phyloP scores from a whole-genome alignment of 1,140 invertebrate genomes.

The Colletes latitarsis region DNA sequence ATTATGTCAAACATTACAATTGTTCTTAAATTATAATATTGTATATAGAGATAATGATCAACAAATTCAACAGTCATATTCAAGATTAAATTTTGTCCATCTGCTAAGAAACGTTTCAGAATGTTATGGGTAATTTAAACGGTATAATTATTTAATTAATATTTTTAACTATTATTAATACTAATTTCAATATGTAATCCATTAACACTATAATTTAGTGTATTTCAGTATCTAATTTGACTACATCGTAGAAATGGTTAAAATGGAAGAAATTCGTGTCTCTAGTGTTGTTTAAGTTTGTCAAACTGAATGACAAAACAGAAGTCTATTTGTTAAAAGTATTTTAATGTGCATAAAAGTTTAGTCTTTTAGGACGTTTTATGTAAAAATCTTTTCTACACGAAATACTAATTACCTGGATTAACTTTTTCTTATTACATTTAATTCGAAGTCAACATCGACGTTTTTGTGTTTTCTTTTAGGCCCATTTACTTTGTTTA shows the following conservation, averaged over 20 bases:
- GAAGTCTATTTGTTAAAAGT: constrained; percentile 55
- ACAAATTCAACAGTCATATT: constrained; percentile 37
- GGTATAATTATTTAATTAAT: background rate
- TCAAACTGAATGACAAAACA: constrained; percentile 67
- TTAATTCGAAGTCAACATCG: constrained; percentile 59
- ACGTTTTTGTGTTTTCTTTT: constrained; percentile 65
- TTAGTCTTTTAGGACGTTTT: constrained; percentile 30
- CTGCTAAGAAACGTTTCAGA: background rate
- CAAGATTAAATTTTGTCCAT: background rate
- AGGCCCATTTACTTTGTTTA: constrained; percentile 66
- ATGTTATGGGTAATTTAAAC: background rate
- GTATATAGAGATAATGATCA: background rate
- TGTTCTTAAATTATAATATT: background rate
- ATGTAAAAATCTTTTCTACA: constrained; percentile 27
- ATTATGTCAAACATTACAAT: background rate
- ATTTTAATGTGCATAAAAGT: constrained; percentile 55
- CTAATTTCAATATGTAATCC: too few relatives aligned
- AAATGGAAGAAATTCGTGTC: constrained; percentile 72
- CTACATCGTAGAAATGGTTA: constrained; percentile 66
- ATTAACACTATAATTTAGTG: background rate
- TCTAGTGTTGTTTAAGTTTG: constrained; percentile 72
- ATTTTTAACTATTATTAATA: background rate
- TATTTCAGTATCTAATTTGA: constrained; percentile 58
- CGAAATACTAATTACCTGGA: constrained; percentile 10
- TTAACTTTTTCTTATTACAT: constrained; percentile 33